Evolutionary conservation across 2,888 invertebrate species (phyloP).

Genomic region (Mylabris sibirica): DNA sequence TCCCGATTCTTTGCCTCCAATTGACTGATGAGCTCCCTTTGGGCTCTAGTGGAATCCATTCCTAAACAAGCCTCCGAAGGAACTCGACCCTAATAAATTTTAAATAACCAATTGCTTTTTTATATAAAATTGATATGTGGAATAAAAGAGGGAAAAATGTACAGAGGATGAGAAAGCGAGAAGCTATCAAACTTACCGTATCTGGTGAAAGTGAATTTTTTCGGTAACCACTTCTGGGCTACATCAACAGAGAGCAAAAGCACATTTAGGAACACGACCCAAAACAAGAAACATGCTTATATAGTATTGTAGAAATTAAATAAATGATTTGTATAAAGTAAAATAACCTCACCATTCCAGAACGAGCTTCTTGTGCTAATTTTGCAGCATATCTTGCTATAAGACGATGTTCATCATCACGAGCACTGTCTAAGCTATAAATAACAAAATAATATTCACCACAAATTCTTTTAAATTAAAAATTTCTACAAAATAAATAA

Average conservation of each 20-base stretch:
- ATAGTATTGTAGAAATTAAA: not conserved
- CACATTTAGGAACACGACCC: slow-evolving; percentile 51
- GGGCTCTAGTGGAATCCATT: slow-evolving; percentile 87
- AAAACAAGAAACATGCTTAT: slow-evolving; percentile 42
- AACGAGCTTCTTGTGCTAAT: slow-evolving; percentile 89
- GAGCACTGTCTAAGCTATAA: slow-evolving; percentile 59
- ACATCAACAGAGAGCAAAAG: slow-evolving; percentile 59
- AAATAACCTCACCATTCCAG: slow-evolving; percentile 65
- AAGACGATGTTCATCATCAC: slow-evolving; percentile 93
- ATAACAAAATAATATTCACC: slow-evolving; percentile 20
- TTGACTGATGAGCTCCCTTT: slow-evolving; percentile 90
- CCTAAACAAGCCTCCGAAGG: slow-evolving; percentile 78
- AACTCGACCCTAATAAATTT: slow-evolving; percentile 65
- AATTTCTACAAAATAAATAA: slow-evolving; percentile 11
- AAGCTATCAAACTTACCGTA: slow-evolving; percentile 61
- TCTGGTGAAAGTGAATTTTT: slow-evolving; percentile 70
- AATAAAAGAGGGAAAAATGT: slow-evolving; percentile 18
- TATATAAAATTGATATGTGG: not conserved
- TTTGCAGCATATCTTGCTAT: slow-evolving; percentile 97
- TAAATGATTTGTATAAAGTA: slow-evolving; percentile 19
- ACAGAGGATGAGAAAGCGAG: slow-evolving; percentile 17
- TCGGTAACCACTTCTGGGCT: slow-evolving; percentile 67
- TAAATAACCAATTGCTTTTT: too few relatives aligned
- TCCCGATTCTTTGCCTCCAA: slow-evolving; percentile 94
- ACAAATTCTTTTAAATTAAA: slow-evolving; percentile 12